Evolutionary conservation across 2,797 vertebrate species (phyloP).

Genomic region (Nannoperca australis): DNA sequence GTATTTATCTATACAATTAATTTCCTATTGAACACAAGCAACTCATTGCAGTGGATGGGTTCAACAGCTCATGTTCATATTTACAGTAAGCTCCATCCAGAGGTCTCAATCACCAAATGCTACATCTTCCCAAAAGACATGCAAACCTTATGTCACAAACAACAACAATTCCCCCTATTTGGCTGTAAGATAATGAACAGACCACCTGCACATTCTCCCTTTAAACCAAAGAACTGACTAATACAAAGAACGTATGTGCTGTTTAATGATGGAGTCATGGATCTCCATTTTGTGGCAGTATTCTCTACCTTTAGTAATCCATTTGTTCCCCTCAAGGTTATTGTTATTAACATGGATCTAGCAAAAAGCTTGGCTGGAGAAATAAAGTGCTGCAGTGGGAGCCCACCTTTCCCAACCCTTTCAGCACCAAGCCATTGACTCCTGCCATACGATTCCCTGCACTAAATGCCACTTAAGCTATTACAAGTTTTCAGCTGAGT

Average conservation of each 20-base stretch:
- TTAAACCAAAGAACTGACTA: slow-evolving; percentile 30
- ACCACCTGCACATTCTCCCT: slow-evolving; percentile 25
- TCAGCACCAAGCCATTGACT: slow-evolving; percentile 84
- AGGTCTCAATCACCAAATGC: slow-evolving; percentile 40
- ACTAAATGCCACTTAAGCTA: slow-evolving; percentile 89
- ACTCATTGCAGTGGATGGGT: not conserved
- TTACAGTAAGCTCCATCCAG: slow-evolving; percentile 16
- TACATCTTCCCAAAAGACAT: slow-evolving; percentile 31
- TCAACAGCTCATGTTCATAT: slow-evolving; percentile 36
- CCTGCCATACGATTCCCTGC: slow-evolving; percentile 80
- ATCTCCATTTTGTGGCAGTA: slow-evolving; percentile 62
- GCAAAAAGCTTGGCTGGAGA: slow-evolving; percentile 74
- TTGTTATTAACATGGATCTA: slow-evolving; percentile 81
- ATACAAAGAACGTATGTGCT: slow-evolving; percentile 35
- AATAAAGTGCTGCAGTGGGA: slow-evolving; percentile 83
- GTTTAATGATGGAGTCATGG: slow-evolving; percentile 59
- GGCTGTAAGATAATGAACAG: slow-evolving; percentile 27
- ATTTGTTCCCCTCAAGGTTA: slow-evolving; percentile 86
- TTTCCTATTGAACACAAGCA: slow-evolving; percentile 8
- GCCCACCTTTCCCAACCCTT: slow-evolving; percentile 82
- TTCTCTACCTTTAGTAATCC: slow-evolving; percentile 75
- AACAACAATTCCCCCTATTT: not conserved
- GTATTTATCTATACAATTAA: not conserved
- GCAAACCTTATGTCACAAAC: slow-evolving; percentile 16
- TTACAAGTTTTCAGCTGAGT: slow-evolving; percentile 85